Percentiles rank a stretch among this genome's conserved stretches.
phyloP scores from a whole-genome alignment of 1,140 invertebrate species.

The Gryon sp. region DNA sequence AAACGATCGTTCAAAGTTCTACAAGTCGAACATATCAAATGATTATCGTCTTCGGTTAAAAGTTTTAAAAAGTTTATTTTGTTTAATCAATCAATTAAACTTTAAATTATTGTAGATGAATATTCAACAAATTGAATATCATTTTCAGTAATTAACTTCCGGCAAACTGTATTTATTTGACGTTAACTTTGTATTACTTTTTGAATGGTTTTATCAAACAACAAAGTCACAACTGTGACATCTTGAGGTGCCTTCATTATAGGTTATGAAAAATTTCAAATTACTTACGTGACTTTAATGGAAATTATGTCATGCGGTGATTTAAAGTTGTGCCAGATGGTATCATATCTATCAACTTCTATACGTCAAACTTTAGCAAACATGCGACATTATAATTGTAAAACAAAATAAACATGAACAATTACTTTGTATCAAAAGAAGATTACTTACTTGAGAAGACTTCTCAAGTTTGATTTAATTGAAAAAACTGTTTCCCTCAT shows the following conservation, averaged over 20 bases:
- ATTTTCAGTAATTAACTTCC: slow-evolving; percentile 25
- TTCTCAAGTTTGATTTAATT: too few species aligned
- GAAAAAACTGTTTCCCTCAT: too few species aligned
- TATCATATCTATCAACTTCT: slow-evolving; percentile 6
- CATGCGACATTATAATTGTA: background rate
- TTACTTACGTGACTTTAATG: slow-evolving; percentile 23
- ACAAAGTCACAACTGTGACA: slow-evolving; percentile 19
- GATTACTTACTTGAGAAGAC: too few species aligned
- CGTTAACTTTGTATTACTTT: slow-evolving; percentile 3
- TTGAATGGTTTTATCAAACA: slow-evolving; percentile 2
- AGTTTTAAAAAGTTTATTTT: too few species aligned
- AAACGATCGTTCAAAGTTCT: too few species aligned
- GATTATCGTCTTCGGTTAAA: background rate
- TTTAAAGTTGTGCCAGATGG: slow-evolving; percentile 1
- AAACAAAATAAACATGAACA: background rate
- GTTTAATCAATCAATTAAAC: too few species aligned
- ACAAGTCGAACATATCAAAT: too few species aligned
- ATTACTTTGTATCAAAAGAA: too few species aligned
- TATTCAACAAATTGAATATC: slow-evolving; percentile 1
- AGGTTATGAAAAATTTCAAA: slow-evolving; percentile 28
- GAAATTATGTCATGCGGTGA: slow-evolving; percentile 9
- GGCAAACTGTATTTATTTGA: too few species aligned
- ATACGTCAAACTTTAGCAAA: slow-evolving; percentile 5
- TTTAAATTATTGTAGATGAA: too few species aligned
- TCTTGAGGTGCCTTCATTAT: slow-evolving; percentile 10